Percentiles rank a stretch among this genome's conserved stretches.
Conservation (phyloP, 2,888 invertebrate species). For the Osedax fenrisi region DNA sequence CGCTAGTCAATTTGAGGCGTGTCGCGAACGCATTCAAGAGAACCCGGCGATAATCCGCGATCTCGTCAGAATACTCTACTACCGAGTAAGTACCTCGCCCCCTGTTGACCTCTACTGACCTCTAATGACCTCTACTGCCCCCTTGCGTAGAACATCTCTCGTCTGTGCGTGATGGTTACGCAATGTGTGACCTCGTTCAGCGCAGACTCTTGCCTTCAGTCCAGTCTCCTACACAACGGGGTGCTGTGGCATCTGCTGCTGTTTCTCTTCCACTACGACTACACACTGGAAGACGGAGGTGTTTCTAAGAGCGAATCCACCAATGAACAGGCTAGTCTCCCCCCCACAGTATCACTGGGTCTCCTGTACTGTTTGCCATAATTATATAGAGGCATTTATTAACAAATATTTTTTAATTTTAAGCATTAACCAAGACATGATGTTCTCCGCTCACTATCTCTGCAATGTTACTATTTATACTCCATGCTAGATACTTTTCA, state of each 20-base stretch:
- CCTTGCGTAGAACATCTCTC: slow-evolving; percentile 59
- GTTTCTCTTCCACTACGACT: slow-evolving; percentile 85
- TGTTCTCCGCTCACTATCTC: no score
- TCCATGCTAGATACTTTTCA: no score
- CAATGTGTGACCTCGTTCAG: slow-evolving; percentile 78
- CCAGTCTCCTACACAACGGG: slow-evolving; percentile 56
- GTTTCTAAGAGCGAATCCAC: slow-evolving; percentile 70
- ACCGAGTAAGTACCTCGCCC: slow-evolving; percentile 57
- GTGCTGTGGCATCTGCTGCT: slow-evolving; percentile 80
- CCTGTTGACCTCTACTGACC: not conserved
- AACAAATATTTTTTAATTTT: no score
- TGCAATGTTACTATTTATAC: no score
- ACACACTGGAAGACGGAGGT: slow-evolving; percentile 88
- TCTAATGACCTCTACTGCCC: not conserved
- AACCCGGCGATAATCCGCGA: slow-evolving; percentile 77
- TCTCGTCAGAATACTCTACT: slow-evolving; percentile 71
- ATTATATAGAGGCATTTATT: no score
- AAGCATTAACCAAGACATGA: no score
- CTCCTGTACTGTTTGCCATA: no score
- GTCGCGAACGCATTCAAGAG: slow-evolving; percentile 70
- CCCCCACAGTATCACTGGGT: not conserved
- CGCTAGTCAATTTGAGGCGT: slow-evolving; percentile 80
- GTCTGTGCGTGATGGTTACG: slow-evolving; percentile 72
- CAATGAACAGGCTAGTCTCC: slow-evolving; percentile 62
- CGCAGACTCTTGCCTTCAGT: slow-evolving; percentile 71